A percentile compares a stretch with the other conserved stretches of the same genome.
These are phyloP conservation scores for Corythornis leucogaster DNA, from an alignment of 2,797 vertebrate genomes.

Conservation along the genomic window DNA sequence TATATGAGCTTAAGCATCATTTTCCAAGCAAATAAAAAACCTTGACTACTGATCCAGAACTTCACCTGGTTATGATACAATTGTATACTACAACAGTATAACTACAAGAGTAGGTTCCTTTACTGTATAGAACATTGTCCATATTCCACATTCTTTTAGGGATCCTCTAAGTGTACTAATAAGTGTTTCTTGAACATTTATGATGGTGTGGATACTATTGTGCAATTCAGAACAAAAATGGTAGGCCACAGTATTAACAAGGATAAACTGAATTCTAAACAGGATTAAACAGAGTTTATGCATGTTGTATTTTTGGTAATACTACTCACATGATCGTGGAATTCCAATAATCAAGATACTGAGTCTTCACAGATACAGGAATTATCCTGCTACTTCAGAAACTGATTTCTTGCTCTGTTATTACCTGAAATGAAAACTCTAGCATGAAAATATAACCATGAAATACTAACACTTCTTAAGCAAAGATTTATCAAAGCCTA, in stretches of 20 bases:
- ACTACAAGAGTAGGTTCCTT: not conserved
- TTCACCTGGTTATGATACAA: not conserved
- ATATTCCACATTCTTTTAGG: not conserved
- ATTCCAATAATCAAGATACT: not conserved
- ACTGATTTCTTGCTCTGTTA: not conserved
- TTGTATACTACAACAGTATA: not conserved
- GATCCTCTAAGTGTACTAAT: not conserved
- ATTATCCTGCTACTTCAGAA: not conserved
- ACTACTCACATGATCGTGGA: not conserved
- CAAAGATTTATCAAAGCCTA: not conserved
- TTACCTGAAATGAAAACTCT: not conserved
- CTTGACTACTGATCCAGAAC: not conserved
- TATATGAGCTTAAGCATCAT: not conserved
- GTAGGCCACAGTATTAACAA: not conserved
- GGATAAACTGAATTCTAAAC: constrained; percentile 12
- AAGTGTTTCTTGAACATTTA: not conserved
- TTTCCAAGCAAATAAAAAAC: not conserved
- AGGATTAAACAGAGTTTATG: not conserved
- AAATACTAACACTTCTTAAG: not conserved
- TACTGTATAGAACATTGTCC: not conserved
- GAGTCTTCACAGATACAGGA: not conserved
- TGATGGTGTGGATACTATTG: not conserved
- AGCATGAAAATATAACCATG: not conserved
- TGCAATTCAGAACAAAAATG: not conserved
- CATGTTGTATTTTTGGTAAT: not conserved